Evolutionary conservation across 1,140 invertebrate genomes (phyloP).

Genomic region (Aphaenogaster floridana): DNA sequence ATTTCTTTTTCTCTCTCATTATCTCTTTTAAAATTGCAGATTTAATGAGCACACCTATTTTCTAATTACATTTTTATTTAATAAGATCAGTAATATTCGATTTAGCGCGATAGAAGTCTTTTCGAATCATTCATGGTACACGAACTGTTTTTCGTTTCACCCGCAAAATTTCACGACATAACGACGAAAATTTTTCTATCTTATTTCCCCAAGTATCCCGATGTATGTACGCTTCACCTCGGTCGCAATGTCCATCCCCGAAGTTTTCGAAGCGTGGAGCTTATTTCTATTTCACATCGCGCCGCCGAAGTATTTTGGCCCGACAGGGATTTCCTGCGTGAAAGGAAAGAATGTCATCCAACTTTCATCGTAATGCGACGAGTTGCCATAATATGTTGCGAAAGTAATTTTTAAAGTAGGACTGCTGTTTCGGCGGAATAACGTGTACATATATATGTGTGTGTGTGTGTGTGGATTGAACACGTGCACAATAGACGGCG

Average conservation of each 20-base stretch:
- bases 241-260: slow-evolving; percentile 25
- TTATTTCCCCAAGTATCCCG: slow-evolving; percentile 26
- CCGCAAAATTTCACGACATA: slow-evolving; percentile 20
- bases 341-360: slow-evolving; percentile 42
- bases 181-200: slow-evolving; percentile 34
- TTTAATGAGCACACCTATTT: slow-evolving; percentile 1
- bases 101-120: slow-evolving; percentile 18
- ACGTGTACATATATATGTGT: not conserved
- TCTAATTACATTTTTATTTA: slow-evolving; percentile 32
- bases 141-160: not conserved
- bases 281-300: slow-evolving; percentile 59
- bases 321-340: slow-evolving; percentile 45
- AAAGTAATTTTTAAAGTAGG: slow-evolving; percentile 64
- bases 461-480: slow-evolving; percentile 5
- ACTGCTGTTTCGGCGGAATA: not conserved
- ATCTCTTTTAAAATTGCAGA: not conserved
- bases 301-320: slow-evolving; percentile 58
- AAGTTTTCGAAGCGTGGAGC: slow-evolving; percentile 44
- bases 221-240: not conserved
- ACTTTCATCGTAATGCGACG: slow-evolving; percentile 63
- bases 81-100: slow-evolving; percentile 28
- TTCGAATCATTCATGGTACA: not conserved
- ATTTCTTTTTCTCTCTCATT: not conserved
- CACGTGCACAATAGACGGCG: not conserved
- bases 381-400: slow-evolving; percentile 61